phyloP scores from a whole-genome alignment of 30 jellyfish, hydroid and myxozoan genomes.

The Sanderia malayensis region DNA sequence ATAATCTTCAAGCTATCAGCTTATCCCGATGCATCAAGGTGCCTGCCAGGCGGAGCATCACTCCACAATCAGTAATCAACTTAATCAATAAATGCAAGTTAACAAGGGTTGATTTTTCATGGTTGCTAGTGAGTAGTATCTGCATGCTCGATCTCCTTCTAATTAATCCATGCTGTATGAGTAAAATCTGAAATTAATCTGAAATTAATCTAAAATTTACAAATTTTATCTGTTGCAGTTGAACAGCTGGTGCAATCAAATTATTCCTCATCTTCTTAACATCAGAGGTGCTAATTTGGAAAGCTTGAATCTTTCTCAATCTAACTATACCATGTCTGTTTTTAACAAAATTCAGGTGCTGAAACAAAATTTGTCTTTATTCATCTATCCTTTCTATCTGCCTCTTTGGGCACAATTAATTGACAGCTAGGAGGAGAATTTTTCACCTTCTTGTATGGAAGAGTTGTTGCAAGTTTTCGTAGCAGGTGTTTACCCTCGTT shows the following conservation, averaged over 20 bases:
- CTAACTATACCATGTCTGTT: too few species aligned
- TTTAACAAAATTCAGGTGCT: too few species aligned
- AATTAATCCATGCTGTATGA: too few species aligned
- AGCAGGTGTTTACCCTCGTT: too few species aligned
- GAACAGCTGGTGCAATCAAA: slow-evolving; percentile 5
- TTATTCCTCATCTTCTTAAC: slow-evolving; percentile 15
- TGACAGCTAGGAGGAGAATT: too few species aligned
- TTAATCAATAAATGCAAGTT: slow-evolving; percentile 28
- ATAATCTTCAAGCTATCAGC: slow-evolving; percentile 18
- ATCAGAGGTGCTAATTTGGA: slow-evolving; percentile 19
- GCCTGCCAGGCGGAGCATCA: slow-evolving; percentile 18
- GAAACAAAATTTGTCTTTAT: too few species aligned
- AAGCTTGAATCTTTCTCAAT: slow-evolving; percentile 43
- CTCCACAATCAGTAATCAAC: slow-evolving; percentile 17
- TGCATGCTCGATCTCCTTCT: too few species aligned
- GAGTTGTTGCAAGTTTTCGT: too few species aligned
- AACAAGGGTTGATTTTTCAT: slow-evolving; percentile 38
- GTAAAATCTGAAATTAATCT: too few species aligned
- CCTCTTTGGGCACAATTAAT: too few species aligned
- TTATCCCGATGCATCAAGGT: slow-evolving; percentile 26
- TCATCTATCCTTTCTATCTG: too few species aligned
- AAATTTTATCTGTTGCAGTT: neutral
- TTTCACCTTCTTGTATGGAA: too few species aligned
- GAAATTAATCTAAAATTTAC: neutral
- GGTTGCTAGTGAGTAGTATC: slow-evolving; percentile 58